Conservation (phyloP, 2,113 vertebrate species). For the Merops nubicus region DNA sequence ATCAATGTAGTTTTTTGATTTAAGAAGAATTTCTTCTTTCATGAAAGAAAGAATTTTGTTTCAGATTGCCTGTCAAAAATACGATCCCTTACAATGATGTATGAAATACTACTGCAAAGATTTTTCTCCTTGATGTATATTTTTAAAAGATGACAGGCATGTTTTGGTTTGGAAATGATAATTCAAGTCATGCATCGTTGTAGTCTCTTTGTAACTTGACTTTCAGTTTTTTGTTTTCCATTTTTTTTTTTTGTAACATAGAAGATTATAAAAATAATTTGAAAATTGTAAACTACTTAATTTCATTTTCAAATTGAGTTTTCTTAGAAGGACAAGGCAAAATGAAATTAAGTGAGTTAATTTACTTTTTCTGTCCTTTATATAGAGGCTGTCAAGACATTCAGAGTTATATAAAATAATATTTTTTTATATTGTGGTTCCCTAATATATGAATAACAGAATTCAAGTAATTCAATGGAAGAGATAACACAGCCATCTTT, state of each 20-base stretch:
- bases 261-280: not conserved
- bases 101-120: not conserved
- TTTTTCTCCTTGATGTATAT: not conserved
- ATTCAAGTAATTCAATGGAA: not conserved
- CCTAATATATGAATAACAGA: not conserved
- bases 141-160: not conserved
- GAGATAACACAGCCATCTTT: not conserved
- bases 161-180: not conserved
- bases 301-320: not conserved
- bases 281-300: not conserved
- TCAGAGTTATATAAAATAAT: not conserved
- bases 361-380: not conserved
- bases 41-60: not conserved
- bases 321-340: not conserved
- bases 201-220: not conserved
- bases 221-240: not conserved
- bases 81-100: not conserved
- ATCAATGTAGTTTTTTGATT: not conserved
- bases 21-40: not conserved
- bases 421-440: not conserved
- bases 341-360: not conserved
- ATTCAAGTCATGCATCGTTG: not conserved
- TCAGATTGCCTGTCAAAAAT: not conserved
- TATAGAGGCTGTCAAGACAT: not conserved
- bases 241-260: too few relatives aligned